Evolutionary conservation across 2,113 vertebrate species (phyloP).

Genomic region (Phylloscopus whistleri): DNA sequence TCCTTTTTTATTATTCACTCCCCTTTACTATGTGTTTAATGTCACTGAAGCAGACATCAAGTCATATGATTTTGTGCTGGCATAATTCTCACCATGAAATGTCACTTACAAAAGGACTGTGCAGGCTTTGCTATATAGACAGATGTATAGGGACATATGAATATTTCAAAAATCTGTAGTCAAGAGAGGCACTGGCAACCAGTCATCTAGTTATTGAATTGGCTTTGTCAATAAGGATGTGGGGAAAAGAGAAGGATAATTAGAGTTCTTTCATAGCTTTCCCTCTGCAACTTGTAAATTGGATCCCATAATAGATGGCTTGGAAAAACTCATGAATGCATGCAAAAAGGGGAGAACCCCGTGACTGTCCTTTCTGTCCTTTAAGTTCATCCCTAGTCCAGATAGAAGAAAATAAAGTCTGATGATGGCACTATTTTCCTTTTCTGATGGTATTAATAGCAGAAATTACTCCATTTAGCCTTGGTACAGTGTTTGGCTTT

Average conservation of each 20-base stretch:
- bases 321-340: constrained; percentile 36
- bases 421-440: neutral
- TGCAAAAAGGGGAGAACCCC: neutral
- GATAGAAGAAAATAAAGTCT: neutral
- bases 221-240: constrained; percentile 61
- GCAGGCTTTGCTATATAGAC: constrained; percentile 46
- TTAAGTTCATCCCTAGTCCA: neutral
- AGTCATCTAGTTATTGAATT: constrained; percentile 64
- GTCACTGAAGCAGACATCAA: constrained; percentile 30
- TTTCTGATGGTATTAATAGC: neutral
- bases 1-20: neutral
- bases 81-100: constrained; percentile 53
- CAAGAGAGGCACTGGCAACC: constrained; percentile 65
- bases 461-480: neutral
- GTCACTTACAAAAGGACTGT: constrained; percentile 60
- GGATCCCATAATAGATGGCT: constrained; percentile 39
- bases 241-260: constrained; percentile 53
- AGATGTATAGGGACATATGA: constrained; percentile 65
- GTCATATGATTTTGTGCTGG: constrained; percentile 53
- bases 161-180: constrained; percentile 66
- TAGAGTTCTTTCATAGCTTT: constrained; percentile 65
- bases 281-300: constrained; percentile 59
- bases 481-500: neutral
- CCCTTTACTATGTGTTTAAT: neutral
- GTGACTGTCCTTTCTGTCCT: constrained; percentile 39